These are phyloP conservation scores for Odontocolon sp. DNA, from an alignment of 2,888 invertebrate species.

Conservation along the genomic window DNA sequence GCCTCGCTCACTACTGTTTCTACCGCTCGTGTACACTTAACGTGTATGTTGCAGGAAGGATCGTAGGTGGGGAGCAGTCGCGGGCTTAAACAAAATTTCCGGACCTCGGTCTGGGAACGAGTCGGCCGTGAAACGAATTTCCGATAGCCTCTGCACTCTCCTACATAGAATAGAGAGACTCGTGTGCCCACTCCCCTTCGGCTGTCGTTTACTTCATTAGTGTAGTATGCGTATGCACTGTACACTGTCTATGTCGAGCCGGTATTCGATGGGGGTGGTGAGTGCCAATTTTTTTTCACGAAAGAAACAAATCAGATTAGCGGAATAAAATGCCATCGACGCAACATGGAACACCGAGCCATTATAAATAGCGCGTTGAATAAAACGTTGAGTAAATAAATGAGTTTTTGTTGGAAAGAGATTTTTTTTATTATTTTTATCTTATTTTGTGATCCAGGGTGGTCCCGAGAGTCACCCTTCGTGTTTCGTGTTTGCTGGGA, in stretches of 20 bases:
- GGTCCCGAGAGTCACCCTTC: constrained; percentile 28
- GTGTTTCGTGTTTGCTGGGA: constrained; percentile 40
- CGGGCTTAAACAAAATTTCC: constrained; percentile 56
- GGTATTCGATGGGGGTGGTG: not conserved
- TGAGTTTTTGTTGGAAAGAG: not conserved
- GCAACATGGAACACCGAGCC: not conserved
- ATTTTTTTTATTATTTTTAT: not conserved
- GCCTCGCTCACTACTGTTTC: not conserved
- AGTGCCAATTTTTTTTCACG: not conserved
- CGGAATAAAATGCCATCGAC: constrained; percentile 21
- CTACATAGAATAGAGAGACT: constrained; percentile 16
- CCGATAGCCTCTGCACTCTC: constrained; percentile 45
- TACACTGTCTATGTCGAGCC: not conserved
- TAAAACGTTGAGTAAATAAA: not conserved
- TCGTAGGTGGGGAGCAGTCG: constrained; percentile 26
- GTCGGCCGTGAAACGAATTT: constrained; percentile 58
- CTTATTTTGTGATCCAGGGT: constrained; percentile 29
- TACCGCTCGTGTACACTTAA: not conserved
- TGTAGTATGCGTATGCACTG: constrained; percentile 13
- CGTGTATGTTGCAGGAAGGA: not conserved
- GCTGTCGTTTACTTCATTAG: constrained; percentile 56
- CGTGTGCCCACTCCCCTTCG: constrained; percentile 23
- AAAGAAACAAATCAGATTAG: constrained; percentile 34
- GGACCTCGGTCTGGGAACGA: constrained; percentile 48
- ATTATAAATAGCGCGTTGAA: too few species aligned